Percentiles rank a stretch among this genome's conserved stretches.
Evolutionary conservation across 2,797 vertebrate genomes (phyloP).

Genomic region (Danionella dracula): DNA sequence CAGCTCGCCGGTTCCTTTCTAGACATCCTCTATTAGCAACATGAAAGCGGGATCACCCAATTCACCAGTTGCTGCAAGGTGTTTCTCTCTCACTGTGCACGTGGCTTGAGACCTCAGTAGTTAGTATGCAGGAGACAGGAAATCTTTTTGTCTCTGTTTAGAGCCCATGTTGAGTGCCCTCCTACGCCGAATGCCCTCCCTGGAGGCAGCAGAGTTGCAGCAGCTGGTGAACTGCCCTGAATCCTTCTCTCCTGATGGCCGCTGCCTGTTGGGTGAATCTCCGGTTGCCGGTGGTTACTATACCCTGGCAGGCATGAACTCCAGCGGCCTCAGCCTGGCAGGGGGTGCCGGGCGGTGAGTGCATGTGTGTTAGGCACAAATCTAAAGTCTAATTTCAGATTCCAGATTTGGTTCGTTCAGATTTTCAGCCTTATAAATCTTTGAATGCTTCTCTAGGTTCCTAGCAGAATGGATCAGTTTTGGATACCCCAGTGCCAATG

Average conservation of each 20-base stretch:
- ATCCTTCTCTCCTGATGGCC: conserved; percentile 95
- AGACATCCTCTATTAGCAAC: no score
- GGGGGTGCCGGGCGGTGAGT: conserved; percentile 72
- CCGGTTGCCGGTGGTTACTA: conserved; percentile 82
- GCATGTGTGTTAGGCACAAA: no score
- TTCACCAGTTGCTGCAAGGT: no score
- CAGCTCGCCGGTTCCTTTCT: no score
- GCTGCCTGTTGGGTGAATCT: conserved; percentile 92
- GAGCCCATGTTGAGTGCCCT: conserved; percentile 87
- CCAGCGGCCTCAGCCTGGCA: conserved; percentile 85
- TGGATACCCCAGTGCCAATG: conserved; percentile 85
- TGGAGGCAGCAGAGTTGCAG: conserved; percentile 86
- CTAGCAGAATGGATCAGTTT: conserved; percentile 96
- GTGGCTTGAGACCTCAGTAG: no score
- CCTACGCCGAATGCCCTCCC: conserved; percentile 82
- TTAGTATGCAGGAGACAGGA: no score
- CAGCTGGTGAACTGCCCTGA: conserved; percentile 95
- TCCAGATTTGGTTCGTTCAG: no score
- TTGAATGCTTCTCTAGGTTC: conserved; percentile 69
- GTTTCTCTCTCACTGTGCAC: no score
- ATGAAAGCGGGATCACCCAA: no score
- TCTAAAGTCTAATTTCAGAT: no score
- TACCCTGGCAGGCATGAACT: conserved; percentile 94
- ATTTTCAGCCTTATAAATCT: no score
- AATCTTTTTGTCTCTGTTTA: conserved; percentile 38